Base-by-base conservation (phyloP, 1,140 invertebrate genomes). In the Aethina tumida region DNA sequence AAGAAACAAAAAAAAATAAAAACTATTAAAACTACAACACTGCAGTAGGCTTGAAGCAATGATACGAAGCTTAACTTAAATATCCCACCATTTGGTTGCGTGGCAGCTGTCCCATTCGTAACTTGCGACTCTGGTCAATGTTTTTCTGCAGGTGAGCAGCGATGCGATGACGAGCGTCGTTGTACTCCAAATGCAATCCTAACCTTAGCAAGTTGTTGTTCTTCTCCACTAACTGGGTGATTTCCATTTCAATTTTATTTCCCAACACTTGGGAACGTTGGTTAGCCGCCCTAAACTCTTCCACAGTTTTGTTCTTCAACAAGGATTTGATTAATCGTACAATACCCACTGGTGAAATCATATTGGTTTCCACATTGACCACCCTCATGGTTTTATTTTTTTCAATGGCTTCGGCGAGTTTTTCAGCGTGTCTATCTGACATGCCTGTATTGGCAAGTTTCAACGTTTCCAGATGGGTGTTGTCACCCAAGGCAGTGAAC, bases 241-340 rank as follows among this genome's bases (percentile, higher is more conserved):
- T 91, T 72, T 94, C 88, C 88, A 95, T 97, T 75, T 98, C 94
- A 49, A 90, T 90, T 72, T 95, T 95, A 66, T 96, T 95, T 51
- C 94, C 93, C 50, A 98, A 73, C 40, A 95, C 81, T 70, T 85
- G 79, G 53, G 89, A 89, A 72, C 92, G 82, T 90, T 97, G 93
- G 69, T 97, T 97, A 29, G 90, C 83, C 42, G 88, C 89, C 62
- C 92, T 75, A 60, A 97, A 91, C 69, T 97, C 92, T 67, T 91
- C 82, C 22, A 97, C 74, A 34, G 75, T 77, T 59, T 88, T 84
- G 49, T 86, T 87, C 50, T 81, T 78, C 41, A 94, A 75, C 49
- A 97, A 72, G 26, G 88, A 75, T 65, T 81, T 81, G 26, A 97
- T 75, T 27, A 98, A 69, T 60, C 78, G 77, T 36, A 93, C 79